Conservation (phyloP, 35 echinoderm and acorn worm species). For the Apostichopus japonicus region DNA sequence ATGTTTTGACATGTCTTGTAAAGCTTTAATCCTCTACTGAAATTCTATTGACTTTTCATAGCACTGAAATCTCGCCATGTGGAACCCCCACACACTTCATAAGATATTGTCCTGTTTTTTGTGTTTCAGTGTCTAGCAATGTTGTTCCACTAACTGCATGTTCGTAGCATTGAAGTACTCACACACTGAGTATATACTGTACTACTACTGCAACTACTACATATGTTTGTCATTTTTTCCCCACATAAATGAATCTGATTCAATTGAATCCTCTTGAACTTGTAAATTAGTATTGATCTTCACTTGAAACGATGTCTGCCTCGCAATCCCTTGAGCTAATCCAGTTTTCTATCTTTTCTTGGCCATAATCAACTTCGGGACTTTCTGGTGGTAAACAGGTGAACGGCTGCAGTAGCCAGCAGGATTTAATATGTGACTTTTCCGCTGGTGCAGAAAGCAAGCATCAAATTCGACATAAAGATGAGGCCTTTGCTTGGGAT, state of each 20-base stretch:
- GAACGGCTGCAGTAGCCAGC: background rate
- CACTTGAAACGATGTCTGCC: conserved; percentile 44
- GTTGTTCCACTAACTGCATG: no score
- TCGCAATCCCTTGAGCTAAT: conserved; percentile 39
- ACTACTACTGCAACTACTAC: background rate
- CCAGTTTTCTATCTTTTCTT: conserved; percentile 14
- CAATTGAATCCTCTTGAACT: conserved; percentile 46
- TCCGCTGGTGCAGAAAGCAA: background rate
- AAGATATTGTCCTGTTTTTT: no score
- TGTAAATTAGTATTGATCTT: conserved; percentile 53
- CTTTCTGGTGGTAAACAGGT: background rate
- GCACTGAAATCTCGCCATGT: no score
- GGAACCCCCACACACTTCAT: no score
- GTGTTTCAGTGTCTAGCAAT: no score
- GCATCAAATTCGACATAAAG: conserved; percentile 10
- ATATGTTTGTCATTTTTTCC: background rate
- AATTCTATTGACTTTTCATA: no score
- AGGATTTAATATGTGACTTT: conserved; percentile 9
- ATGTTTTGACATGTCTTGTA: no score
- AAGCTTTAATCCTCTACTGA: no score
- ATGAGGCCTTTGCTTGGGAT: background rate
- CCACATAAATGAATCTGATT: conserved; percentile 1
- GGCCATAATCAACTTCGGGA: background rate
- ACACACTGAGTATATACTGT: no score
- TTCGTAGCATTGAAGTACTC: no score